Conservation (phyloP, 2,888 invertebrate species). For the Drosophila parthenogenetica region DNA sequence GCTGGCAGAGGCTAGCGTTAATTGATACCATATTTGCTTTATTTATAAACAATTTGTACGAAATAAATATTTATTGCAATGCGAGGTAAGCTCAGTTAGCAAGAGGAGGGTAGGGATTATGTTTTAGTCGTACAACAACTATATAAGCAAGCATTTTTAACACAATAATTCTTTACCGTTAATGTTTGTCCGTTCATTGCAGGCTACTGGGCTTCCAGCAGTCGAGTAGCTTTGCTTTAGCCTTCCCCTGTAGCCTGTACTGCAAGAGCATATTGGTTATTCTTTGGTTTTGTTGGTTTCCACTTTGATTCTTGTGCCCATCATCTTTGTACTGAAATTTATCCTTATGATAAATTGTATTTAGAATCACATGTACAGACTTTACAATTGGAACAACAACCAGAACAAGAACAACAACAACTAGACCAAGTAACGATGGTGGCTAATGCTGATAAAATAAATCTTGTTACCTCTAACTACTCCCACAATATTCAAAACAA, state of each 20-base stretch:
- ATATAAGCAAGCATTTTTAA: too few species aligned
- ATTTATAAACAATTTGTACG: neutral
- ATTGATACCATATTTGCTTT: too few species aligned
- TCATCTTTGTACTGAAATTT: slow-evolving; percentile 70
- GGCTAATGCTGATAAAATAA: slow-evolving; percentile 86
- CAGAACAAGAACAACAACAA: slow-evolving; percentile 49
- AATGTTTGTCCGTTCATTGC: too few species aligned
- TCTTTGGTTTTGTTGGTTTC: slow-evolving; percentile 6
- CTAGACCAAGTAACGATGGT: slow-evolving; percentile 86
- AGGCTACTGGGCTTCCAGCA: neutral
- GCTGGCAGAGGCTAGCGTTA: too few species aligned
- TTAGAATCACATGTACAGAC: slow-evolving; percentile 86
- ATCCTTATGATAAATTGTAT: slow-evolving; percentile 84
- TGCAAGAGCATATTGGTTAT: neutral
- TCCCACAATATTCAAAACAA: slow-evolving; percentile 68
- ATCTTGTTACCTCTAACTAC: slow-evolving; percentile 85
- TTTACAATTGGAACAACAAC: slow-evolving; percentile 85
- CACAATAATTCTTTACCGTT: too few species aligned
- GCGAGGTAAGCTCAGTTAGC: too few species aligned
- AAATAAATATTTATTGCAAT: neutral
- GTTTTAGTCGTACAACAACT: too few species aligned
- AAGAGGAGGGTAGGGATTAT: too few species aligned
- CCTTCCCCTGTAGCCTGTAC: neutral
- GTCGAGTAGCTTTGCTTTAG: neutral
- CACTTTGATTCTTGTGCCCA: slow-evolving; percentile 49